phyloP scores from a whole-genome alignment of 2,888 invertebrate genomes.

The Taenaris catops region DNA sequence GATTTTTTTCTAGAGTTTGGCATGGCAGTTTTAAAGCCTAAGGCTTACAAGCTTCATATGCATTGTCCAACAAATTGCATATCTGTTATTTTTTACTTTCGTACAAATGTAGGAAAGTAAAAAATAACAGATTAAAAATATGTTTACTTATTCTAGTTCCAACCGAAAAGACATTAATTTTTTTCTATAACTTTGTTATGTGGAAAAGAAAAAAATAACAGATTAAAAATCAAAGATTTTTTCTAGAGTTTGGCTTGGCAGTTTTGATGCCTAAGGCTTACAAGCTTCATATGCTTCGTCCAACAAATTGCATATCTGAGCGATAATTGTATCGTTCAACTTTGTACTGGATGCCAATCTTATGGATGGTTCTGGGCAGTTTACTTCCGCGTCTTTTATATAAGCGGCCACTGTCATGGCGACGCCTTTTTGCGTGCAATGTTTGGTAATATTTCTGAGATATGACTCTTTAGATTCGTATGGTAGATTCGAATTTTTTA shows the following conservation, averaged over 20 bases:
- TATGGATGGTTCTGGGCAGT: slow-evolving; percentile 85
- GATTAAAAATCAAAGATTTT: neutral
- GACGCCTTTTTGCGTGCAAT: slow-evolving; percentile 83
- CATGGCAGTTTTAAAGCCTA: neutral
- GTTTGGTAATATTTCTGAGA: slow-evolving; percentile 81
- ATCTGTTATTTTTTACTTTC: no score
- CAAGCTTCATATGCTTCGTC: slow-evolving; percentile 57
- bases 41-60: slow-evolving; percentile 40
- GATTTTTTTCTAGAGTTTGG: neutral
- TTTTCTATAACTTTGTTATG: neutral
- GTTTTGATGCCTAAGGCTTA: neutral
- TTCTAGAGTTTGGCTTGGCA: neutral
- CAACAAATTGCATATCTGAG: slow-evolving; percentile 45
- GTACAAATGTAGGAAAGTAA: no score
- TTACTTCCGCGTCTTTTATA: slow-evolving; percentile 82
- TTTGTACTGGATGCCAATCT: slow-evolving; percentile 84
- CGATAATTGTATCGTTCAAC: slow-evolving; percentile 82
- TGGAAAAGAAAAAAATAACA: no score
- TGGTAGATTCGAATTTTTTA: slow-evolving; percentile 71
- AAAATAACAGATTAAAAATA: no score
- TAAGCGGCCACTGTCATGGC: slow-evolving; percentile 86
- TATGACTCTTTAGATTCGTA: slow-evolving; percentile 68
- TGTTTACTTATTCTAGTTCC: no score
- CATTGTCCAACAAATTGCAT: slow-evolving; percentile 55
- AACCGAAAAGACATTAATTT: no score